Evolutionary conservation across 2,113 vertebrate genomes (phyloP).

Genomic region (Psammodynastes pulverulentus): DNA sequence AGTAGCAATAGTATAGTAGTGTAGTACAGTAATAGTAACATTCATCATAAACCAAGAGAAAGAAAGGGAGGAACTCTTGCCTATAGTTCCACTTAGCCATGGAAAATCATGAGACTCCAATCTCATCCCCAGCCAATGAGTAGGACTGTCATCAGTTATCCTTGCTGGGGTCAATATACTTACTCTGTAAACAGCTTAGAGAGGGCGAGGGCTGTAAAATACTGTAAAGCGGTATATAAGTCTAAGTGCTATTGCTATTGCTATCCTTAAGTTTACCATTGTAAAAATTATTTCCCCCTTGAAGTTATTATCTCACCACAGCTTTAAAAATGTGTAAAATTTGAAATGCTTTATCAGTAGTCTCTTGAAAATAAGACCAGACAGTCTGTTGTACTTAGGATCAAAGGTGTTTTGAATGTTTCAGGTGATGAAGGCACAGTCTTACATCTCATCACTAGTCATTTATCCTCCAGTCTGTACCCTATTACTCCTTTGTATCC

Average conservation of each 20-base stretch:
- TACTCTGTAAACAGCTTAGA: too few relatives aligned
- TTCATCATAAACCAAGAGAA: background rate
- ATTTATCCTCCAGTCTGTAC: background rate
- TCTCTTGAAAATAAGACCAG: background rate
- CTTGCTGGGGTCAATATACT: too few relatives aligned
- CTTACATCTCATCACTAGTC: background rate
- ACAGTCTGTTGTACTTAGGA: background rate
- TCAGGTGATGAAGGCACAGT: background rate
- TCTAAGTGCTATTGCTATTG: too few relatives aligned
- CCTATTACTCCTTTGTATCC: background rate
- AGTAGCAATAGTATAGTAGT: background rate
- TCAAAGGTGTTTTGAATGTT: background rate
- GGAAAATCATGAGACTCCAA: background rate
- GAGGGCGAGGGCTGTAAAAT: too few relatives aligned
- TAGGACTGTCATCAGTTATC: background rate
- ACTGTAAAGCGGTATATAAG: too few relatives aligned
- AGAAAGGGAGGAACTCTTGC: background rate
- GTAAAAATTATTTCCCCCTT: background rate
- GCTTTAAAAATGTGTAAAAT: background rate
- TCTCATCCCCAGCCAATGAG: background rate
- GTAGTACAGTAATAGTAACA: background rate
- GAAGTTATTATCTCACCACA: background rate
- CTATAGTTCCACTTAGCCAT: background rate
- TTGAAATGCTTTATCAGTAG: background rate
- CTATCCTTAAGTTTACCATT: background rate